Evolutionary conservation across 2,888 invertebrate species (phyloP).

Genomic region (Noctua pronuba): DNA sequence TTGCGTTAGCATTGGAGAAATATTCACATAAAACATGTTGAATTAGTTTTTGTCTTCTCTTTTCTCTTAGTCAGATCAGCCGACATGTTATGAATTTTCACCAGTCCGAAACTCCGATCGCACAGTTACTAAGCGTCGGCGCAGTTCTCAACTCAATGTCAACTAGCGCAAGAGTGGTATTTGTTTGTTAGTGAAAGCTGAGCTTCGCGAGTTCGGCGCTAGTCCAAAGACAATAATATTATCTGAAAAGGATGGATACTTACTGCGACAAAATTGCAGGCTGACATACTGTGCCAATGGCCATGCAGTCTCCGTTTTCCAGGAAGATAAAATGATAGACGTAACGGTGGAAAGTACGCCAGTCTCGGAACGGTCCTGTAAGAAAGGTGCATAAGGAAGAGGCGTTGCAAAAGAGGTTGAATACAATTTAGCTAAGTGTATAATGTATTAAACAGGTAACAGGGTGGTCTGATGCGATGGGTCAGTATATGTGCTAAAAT

Average conservation of each 20-base stretch:
- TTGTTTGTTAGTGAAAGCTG: neutral
- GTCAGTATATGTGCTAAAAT: neutral
- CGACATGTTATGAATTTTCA: neutral
- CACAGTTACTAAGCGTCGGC: too few species aligned
- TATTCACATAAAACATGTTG: neutral
- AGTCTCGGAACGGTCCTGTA: conserved; percentile 91
- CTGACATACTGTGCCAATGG: conserved; percentile 92
- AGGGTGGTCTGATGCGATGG: neutral
- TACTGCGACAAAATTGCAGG: conserved; percentile 91
- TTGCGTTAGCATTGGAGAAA: neutral
- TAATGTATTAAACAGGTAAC: neutral
- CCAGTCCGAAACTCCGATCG: neutral
- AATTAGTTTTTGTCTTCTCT: neutral
- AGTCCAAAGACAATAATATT: neutral
- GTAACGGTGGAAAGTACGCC: conserved; percentile 93
- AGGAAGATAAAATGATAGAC: conserved; percentile 92
- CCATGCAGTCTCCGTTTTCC: conserved; percentile 93
- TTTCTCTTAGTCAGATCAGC: neutral
- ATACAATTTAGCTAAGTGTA: neutral
- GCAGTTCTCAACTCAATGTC: neutral
- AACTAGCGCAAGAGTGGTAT: neutral
- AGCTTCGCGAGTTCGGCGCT: neutral
- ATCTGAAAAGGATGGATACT: conserved; percentile 63
- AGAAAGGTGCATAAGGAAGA: conserved; percentile 2
- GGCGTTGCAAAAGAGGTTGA: neutral